Evolutionary conservation across 2,888 invertebrate genomes (phyloP), one percentile per base, ranked within the genome.

Genomic region (Drosophila macrospina): DNA sequence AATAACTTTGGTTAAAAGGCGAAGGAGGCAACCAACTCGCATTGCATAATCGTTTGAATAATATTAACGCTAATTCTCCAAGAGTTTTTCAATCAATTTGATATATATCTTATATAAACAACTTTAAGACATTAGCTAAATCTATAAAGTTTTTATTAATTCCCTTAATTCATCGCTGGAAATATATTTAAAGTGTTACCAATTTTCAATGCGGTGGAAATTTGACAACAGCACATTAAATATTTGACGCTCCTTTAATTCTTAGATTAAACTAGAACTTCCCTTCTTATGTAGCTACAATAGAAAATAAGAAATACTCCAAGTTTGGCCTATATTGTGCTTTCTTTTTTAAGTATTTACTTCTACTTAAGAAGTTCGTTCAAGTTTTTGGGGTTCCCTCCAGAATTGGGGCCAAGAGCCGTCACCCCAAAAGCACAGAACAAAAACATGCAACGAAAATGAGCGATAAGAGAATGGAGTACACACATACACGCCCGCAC

Each of bases 401-500:
- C 37, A 63, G 60, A 72, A 74, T 57, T 7, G 63, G 48, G 74
- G 73, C 63, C 78, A 74, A 54, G 63, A 68, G 67, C 63, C 67
- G 66, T 71, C 59, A 74, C 74, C 77, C 67, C 57, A 76, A 62
- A n/a, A n/a, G n/a, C n/a, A n/a, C n/a, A n/a, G n/a, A n/a, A n/a
- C n/a, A n/a, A n/a, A 39, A 66, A 37, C 67, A 63, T 57, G 77
- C 48, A 60, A 34, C 63, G 59, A 55, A 74, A 61, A 74, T 67
- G 59, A 50, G 75, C 75, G 73, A 73, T 73, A 73, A 69, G 69
- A 63, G 56, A 52, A 36, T 20, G 42, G 26, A 24, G 39, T 42
- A 11, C 8, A 34, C 20, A 45, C 10, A 36, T 10, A 26, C 20
- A 20, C 20, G 3, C 20, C 3, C 20, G 3, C 20, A 20, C 20